Percentiles rank a stretch among this genome's conserved stretches.
Evolutionary conservation across 2,113 vertebrate species (phyloP).

Genomic region (Eira barbara): DNA sequence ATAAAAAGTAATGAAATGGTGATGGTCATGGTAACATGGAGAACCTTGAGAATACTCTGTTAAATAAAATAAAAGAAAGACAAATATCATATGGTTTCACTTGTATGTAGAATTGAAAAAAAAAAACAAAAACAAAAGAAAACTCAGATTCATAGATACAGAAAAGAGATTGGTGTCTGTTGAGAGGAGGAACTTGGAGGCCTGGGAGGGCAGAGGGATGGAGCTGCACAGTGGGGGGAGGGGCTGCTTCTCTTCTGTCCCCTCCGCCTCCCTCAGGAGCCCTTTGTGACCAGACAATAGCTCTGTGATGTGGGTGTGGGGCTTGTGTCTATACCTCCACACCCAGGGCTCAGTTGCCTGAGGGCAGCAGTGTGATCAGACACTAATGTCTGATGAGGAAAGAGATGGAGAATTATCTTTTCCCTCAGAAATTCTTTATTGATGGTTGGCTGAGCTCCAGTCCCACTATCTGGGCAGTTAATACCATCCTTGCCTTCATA

Average conservation of each 20-base stretch:
- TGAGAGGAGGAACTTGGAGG: neutral
- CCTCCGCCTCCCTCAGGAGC: neutral
- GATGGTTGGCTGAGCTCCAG: no score
- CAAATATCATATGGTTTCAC: neutral
- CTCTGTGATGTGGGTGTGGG: neutral
- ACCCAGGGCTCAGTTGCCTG: no score
- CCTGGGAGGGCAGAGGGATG: no score
- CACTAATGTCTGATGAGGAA: no score
- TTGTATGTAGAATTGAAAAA: neutral
- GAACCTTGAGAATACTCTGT: neutral
- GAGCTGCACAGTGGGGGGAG: neutral
- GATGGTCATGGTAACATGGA: neutral
- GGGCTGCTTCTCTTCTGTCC: neutral
- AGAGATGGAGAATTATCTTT: no score
- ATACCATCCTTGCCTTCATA: no score
- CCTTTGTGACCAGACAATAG: neutral
- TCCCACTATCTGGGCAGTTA: no score
- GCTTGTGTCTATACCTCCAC: no score
- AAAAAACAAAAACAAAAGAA: neutral
- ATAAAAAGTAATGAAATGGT: neutral
- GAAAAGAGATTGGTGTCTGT: neutral
- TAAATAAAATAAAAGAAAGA: neutral
- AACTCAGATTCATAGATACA: neutral
- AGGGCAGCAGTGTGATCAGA: no score
- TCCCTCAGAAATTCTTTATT: no score